These are phyloP conservation scores for Austrolebias charrua DNA, from an alignment of 2,797 vertebrate genomes.

Conservation along the genomic window DNA sequence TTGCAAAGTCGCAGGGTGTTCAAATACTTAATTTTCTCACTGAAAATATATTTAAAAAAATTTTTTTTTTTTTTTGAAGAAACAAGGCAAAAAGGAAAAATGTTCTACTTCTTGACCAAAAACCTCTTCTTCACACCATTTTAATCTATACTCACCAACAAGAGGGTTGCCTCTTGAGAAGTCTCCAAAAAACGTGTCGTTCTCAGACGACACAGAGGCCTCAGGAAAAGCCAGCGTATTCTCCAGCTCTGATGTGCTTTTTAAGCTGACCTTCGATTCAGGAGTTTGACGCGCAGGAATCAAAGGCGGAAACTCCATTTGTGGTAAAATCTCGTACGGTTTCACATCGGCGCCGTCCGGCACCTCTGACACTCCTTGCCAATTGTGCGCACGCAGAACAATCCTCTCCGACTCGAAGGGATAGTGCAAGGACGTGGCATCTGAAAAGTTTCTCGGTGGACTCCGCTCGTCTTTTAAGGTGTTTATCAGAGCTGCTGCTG, in stretches of 20 bases:
- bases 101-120: no score
- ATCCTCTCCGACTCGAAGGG: constrained; percentile 31
- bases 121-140: no score
- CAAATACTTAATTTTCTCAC: no score
- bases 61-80: no score
- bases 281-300: background rate
- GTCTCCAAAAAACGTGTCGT: constrained; percentile 26
- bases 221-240: background rate
- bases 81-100: no score
- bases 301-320: background rate
- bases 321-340: background rate
- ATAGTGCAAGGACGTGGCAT: constrained; percentile 1
- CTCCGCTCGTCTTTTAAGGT: constrained; percentile 25
- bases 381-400: constrained; percentile 24
- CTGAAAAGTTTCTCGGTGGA: constrained; percentile 6
- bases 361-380: background rate
- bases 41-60: no score
- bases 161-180: constrained; percentile 46
- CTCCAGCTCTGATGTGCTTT: background rate
- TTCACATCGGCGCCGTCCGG: background rate
- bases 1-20: no score
- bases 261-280: background rate
- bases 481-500: constrained; percentile 50
- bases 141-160: constrained; percentile 61
- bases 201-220: background rate